phyloP scores from a whole-genome alignment of 2,888 invertebrate species.

The Agriopis leucophaearia region DNA sequence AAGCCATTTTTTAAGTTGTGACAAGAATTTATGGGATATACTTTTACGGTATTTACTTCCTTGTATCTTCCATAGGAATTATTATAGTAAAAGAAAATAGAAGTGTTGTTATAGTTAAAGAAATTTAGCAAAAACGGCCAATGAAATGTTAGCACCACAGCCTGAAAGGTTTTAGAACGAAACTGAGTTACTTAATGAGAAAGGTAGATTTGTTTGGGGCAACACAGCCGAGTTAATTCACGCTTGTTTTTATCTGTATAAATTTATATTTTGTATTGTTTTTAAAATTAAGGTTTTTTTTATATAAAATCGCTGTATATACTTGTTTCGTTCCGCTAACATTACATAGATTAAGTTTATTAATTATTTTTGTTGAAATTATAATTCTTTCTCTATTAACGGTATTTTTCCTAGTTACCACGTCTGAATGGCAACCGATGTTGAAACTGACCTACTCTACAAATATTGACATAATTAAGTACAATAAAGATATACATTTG shows the following conservation, averaged over 20 bases:
- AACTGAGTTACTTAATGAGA: constrained; percentile 8
- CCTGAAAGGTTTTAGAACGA: constrained; percentile 22
- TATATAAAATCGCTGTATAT: constrained; percentile 44
- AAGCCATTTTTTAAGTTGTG: constrained; percentile 39
- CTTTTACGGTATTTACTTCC: constrained; percentile 35
- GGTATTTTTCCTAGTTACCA: constrained; percentile 38
- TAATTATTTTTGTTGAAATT: constrained; percentile 32
- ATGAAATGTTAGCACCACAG: constrained; percentile 10
- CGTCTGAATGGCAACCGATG: constrained; percentile 14
- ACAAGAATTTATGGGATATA: constrained; percentile 34
- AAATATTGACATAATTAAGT: constrained; percentile 29
- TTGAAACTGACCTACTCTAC: constrained; percentile 22
- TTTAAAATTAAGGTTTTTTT: constrained; percentile 32
- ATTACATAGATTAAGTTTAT: constrained; percentile 41
- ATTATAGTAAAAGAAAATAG: constrained; percentile 3
- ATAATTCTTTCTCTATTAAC: constrained; percentile 16
- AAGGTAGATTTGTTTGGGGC: constrained; percentile 11
- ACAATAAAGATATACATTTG: constrained; percentile 37
- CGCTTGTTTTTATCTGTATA: constrained; percentile 10
- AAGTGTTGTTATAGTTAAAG: constrained; percentile 16
- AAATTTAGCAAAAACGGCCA: constrained; percentile 17
- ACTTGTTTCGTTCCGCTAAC: constrained; percentile 41
- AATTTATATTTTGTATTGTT: constrained; percentile 26
- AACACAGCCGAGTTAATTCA: constrained; percentile 20
- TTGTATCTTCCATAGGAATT: constrained; percentile 38